These are phyloP conservation scores for Drosophila flavopinicola DNA, from an alignment of 2,888 invertebrate species.

Conservation along the genomic window DNA sequence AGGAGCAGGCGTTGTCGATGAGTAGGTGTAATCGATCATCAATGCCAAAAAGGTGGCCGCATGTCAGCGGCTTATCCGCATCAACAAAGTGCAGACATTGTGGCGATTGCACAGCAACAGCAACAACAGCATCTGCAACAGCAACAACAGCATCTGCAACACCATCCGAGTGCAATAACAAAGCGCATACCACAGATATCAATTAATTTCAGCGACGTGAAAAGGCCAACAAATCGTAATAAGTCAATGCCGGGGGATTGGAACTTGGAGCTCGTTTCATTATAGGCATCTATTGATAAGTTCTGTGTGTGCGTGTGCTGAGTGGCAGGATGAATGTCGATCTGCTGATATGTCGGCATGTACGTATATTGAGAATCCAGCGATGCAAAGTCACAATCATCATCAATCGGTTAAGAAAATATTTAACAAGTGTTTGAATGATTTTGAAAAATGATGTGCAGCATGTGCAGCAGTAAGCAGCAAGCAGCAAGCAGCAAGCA, in stretches of 20 bases:
- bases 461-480: constrained; percentile 53
- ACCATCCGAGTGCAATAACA: constrained; percentile 49
- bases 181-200: constrained; percentile 78
- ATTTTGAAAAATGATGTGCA: constrained; percentile 83
- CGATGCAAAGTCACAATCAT: constrained; percentile 71
- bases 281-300: constrained; percentile 72
- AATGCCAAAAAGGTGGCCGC: constrained; percentile 70
- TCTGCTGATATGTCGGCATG: constrained; percentile 23
- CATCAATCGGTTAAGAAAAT: constrained; percentile 82
- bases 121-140: constrained; percentile 11
- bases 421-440: constrained; percentile 83
- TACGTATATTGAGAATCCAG: no score
- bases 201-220: constrained; percentile 77
- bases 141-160: constrained; percentile 15
- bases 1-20: constrained; percentile 50
- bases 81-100: constrained; percentile 61
- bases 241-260: constrained; percentile 69
- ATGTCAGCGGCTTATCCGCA: constrained; percentile 50
- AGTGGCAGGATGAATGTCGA: constrained; percentile 56
- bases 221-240: constrained; percentile 79
- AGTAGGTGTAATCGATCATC: constrained; percentile 78
- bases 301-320: constrained; percentile 20
- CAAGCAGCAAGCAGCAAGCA: no score
- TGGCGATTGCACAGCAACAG: constrained; percentile 41
- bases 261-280: constrained; percentile 38